These are phyloP conservation scores for Harpagifer antarcticus DNA, from an alignment of 2,797 vertebrate genomes.

Conservation along the genomic window DNA sequence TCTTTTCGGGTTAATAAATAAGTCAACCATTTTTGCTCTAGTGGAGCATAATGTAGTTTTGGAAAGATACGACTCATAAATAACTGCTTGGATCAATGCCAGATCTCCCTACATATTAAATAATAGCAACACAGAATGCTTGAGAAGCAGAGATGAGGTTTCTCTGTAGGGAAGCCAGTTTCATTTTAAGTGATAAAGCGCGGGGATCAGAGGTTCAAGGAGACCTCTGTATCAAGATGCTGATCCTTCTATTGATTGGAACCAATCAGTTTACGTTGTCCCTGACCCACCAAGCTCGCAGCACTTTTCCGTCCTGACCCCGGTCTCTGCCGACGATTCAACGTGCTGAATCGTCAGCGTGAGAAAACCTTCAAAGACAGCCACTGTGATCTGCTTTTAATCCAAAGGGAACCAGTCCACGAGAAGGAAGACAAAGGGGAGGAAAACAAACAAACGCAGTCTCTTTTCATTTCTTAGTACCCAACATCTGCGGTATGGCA, in stretches of 20 bases:
- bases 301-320: no score
- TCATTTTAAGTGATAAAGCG: slow-evolving; percentile 9
- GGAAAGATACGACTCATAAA: slow-evolving; percentile 26
- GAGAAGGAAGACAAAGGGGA: no score
- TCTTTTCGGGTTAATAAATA: slow-evolving; percentile 36
- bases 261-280: slow-evolving; percentile 16
- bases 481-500: neutral
- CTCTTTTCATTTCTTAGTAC: no score
- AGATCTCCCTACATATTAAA: slow-evolving; percentile 17
- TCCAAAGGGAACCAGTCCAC: no score
- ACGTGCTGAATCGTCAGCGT: no score
- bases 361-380: no score
- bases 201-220: slow-evolving; percentile 1
- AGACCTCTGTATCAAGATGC: slow-evolving; percentile 2
- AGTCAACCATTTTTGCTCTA: slow-evolving; percentile 25
- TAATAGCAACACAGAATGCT: slow-evolving; percentile 18
- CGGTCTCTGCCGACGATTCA: no score
- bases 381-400: no score
- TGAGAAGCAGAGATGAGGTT: slow-evolving; percentile 20
- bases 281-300: neutral
- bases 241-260: slow-evolving; percentile 20
- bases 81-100: slow-evolving; percentile 20
- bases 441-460: no score
- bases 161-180: slow-evolving; percentile 22
- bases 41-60: slow-evolving; percentile 19